Evolutionary conservation across 2,113 vertebrate genomes (phyloP), one percentile per base, ranked within the genome.

Genomic region (Patagioenas fasciata): DNA sequence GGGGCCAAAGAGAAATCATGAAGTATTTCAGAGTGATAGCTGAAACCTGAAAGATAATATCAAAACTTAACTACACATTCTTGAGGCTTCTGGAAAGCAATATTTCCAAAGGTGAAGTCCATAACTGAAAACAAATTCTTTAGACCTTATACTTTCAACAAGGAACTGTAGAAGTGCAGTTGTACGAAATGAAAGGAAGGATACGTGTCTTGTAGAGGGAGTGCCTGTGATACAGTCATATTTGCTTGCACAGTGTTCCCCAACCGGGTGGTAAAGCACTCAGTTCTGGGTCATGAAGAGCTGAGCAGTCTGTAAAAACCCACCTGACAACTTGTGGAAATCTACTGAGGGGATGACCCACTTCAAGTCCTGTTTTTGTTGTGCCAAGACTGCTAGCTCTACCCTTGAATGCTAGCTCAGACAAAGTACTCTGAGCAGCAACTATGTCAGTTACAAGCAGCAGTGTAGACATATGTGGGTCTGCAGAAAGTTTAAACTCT

Each of bases 321-420:
- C 19, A 40, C 36, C 29, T 38, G 48, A 28, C 72, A 87, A 81
- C 21, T 19, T 61, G 65, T 85, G 93, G 70, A 96, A 95, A 95
- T 80, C 64, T 88, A 81, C 80, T 40, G 89, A 67, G 72, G 67
- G 20, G 32, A 62, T 64, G 95, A 91, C 83, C 80, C 67, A 80
- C 23, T 92, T 88, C 51, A 58, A 50, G 20, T 61, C 28, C 36
- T 4, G 2, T 17, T 85, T 90, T 66, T 88, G 18, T 62, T 66
- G 28, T 34, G 23, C 79, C 40, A 13, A 73, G 54, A 62, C 58
- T 54, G 36, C 51, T 50, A 85, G 34, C 15, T 89, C 29, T 70
- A 34, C 38, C 56, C 51, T 85, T 78, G 24, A 56, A 15, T 0
- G 0, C 23, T 24, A 53, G 34, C 42, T 84, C 7, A 9, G 25